Conservation (phyloP, 2,888 invertebrate species). For the Apodemia mormo region DNA sequence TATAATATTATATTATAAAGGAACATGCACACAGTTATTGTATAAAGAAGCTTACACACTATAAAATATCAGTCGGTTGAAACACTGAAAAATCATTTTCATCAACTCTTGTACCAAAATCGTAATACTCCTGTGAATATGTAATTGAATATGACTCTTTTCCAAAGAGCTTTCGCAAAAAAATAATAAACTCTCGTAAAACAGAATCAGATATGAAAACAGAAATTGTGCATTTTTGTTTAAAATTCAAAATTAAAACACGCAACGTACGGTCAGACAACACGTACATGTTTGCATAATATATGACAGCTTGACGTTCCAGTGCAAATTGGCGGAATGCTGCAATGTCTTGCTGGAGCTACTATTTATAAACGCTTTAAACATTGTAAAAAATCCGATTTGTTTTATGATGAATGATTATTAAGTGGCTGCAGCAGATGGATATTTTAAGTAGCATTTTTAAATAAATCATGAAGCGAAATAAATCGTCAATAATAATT, state of each 20-base stretch:
- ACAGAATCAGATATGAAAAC: slow-evolving; percentile 6
- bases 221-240: slow-evolving; percentile 6
- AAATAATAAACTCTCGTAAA: background rate
- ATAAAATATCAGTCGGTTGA: background rate
- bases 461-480: too few species aligned
- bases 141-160: background rate
- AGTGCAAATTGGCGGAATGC: background rate
- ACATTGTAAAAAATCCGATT: background rate
- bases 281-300: slow-evolving; percentile 16
- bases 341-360: background rate
- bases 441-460: background rate
- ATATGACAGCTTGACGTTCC: slow-evolving; percentile 6
- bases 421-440: background rate
- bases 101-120: too few species aligned
- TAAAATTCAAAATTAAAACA: slow-evolving; percentile 16
- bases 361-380: background rate
- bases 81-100: background rate
- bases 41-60: too few species aligned
- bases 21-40: too few species aligned
- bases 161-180: background rate
- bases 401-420: slow-evolving; percentile 5
- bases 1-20: too few species aligned
- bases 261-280: slow-evolving; percentile 14
- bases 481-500: too few species aligned
- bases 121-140: background rate